A percentile compares a stretch with the other conserved stretches of the same genome.
Evolutionary conservation across 2,888 invertebrate species (phyloP).

Genomic region (Chloromyia formosa): DNA sequence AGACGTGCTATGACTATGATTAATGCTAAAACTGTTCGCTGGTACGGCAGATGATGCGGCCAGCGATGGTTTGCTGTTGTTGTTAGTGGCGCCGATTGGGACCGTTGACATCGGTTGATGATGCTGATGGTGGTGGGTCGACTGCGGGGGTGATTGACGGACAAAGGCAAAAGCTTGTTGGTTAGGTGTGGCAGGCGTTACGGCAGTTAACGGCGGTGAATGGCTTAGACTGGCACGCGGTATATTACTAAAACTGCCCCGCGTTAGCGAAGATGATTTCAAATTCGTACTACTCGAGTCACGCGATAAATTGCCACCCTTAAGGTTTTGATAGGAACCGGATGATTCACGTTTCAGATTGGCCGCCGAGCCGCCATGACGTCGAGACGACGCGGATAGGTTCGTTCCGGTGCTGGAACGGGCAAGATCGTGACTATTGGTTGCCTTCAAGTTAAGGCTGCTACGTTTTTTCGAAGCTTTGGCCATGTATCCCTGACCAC

Average conservation of each 20-base stretch:
- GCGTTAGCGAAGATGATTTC: constrained; percentile 51
- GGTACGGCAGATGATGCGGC: constrained; percentile 27
- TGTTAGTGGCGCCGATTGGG: not conserved
- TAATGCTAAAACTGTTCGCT: constrained; percentile 39
- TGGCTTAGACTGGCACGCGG: constrained; percentile 60
- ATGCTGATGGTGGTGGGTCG: not conserved
- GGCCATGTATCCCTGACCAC: constrained; percentile 58
- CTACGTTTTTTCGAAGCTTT: constrained; percentile 62
- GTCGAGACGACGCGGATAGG: constrained; percentile 53
- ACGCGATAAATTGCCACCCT: constrained; percentile 54
- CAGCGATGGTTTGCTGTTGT: constrained; percentile 23
- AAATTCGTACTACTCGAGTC: constrained; percentile 52
- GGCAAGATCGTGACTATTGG: constrained; percentile 41
- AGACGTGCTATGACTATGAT: constrained; percentile 40
- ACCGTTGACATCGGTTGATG: constrained; percentile 33
- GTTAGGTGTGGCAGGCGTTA: not conserved
- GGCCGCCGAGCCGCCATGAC: constrained; percentile 59
- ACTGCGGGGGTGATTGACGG: constrained; percentile 51
- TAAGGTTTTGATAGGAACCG: constrained; percentile 45
- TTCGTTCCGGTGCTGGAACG: constrained; percentile 34
- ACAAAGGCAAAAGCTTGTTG: constrained; percentile 39
- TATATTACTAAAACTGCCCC: constrained; percentile 57
- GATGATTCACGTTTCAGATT: constrained; percentile 53
- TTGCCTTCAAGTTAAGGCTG: constrained; percentile 60
- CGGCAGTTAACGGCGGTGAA: constrained; percentile 44